phyloP scores from a whole-genome alignment of 37 sponge, comb jelly and placozoan species.

The Lycopodina hypogea region DNA sequence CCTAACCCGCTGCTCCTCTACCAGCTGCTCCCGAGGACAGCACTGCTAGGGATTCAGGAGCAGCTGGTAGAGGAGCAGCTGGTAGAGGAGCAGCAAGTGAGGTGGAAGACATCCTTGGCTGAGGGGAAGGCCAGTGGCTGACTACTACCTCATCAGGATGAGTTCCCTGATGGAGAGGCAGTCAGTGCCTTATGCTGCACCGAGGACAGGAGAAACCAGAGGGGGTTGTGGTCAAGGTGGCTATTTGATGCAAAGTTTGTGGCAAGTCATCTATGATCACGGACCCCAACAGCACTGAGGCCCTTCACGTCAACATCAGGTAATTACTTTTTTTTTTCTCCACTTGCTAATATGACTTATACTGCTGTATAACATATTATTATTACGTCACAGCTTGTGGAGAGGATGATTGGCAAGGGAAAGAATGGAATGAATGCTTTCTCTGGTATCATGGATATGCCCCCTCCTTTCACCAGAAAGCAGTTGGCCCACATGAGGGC shows the following conservation, averaged over 20 bases:
- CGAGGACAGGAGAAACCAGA: neutral
- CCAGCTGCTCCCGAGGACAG: neutral
- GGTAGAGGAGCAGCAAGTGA: no score
- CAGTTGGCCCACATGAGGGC: neutral
- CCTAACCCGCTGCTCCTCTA: neutral
- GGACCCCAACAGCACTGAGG: neutral
- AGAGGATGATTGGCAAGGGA: conserved; percentile 5
- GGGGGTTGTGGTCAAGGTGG: conserved; percentile 1
- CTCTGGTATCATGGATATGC: neutral
- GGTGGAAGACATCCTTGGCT: no score
- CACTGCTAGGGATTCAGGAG: no score
- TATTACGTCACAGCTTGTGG: neutral
- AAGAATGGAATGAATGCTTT: neutral
- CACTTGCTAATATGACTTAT: no score
- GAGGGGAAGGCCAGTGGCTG: neutral
- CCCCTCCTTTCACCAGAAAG: neutral
- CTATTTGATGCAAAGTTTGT: neutral
- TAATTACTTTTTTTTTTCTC: no score
- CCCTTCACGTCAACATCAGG: neutral
- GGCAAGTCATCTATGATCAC: neutral
- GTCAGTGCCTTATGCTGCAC: conserved; percentile 1
- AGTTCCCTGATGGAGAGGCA: neutral
- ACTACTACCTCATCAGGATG: neutral
- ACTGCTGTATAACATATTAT: no score
- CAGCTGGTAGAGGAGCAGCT: no score